Percentiles rank a stretch among this genome's conserved stretches.
These are phyloP conservation scores for Isotomurus palustris DNA, from an alignment of 2,888 invertebrate species.

Conservation along the genomic window DNA sequence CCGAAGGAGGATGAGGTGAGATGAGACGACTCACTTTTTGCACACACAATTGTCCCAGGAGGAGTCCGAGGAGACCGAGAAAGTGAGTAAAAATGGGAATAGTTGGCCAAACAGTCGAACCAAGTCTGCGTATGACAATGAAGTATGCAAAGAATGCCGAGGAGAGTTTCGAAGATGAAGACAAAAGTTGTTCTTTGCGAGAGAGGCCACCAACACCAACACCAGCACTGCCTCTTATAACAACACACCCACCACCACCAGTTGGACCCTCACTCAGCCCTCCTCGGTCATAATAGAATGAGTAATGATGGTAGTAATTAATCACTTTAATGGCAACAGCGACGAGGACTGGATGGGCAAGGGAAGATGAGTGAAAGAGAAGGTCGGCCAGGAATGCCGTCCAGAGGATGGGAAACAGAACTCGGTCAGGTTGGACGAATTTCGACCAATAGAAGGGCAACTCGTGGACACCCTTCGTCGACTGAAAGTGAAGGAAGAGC, in stretches of 20 bases:
- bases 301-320: conserved; percentile 31
- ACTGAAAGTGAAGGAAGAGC: conserved; percentile 25
- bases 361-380: conserved; percentile 20
- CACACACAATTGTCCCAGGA: conserved; percentile 25
- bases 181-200: neutral
- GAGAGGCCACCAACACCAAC: neutral
- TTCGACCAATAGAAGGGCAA: neutral
- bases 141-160: conserved; percentile 25
- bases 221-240: neutral
- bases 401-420: conserved; percentile 37
- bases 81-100: conserved; percentile 22
- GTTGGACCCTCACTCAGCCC: neutral
- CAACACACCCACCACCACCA: neutral
- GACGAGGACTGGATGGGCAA: conserved; percentile 17
- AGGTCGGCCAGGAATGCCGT: conserved; percentile 32
- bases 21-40: conserved; percentile 11
- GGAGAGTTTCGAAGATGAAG: conserved; percentile 15
- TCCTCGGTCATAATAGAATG: conserved; percentile 5
- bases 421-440: conserved; percentile 30
- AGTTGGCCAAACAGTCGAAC: conserved; percentile 10
- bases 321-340: conserved; percentile 27
- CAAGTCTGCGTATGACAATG: conserved; percentile 22
- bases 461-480: neutral
- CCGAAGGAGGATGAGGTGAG: too few species aligned
- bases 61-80: conserved; percentile 28